phyloP scores from a whole-genome alignment of 2,888 invertebrate genomes.

The Agapetus fuscipes region DNA sequence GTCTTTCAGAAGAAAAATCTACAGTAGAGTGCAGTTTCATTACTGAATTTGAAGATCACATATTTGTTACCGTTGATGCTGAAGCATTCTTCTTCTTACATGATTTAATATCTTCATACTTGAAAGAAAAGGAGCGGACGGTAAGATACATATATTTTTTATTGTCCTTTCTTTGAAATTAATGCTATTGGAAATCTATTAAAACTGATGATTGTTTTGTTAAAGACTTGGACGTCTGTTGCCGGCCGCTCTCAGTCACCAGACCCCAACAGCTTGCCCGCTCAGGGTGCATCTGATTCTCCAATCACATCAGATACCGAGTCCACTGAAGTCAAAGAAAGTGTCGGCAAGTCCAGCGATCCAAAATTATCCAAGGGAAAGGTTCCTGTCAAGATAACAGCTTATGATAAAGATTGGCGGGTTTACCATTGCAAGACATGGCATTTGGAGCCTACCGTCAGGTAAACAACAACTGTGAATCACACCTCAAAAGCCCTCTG shows the following conservation, averaged over 20 bases:
- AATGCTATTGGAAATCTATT: neutral
- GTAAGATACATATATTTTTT: constrained; percentile 34
- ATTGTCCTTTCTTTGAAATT: neutral
- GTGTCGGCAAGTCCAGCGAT: constrained; percentile 8
- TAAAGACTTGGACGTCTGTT: constrained; percentile 9
- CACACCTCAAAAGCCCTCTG: too few relatives aligned
- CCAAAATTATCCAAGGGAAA: constrained; percentile 7
- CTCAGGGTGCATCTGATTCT: constrained; percentile 7
- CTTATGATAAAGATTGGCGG: constrained; percentile 64
- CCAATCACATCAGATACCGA: constrained; percentile 9
- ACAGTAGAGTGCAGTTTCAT: constrained; percentile 94
- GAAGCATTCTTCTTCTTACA: constrained; percentile 97
- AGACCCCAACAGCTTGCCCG: constrained; percentile 11
- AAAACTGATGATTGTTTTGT: neutral
- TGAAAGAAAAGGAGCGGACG: constrained; percentile 84
- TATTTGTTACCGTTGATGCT: constrained; percentile 95
- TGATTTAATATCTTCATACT: constrained; percentile 91
- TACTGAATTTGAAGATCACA: constrained; percentile 97
- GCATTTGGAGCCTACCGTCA: constrained; percentile 91
- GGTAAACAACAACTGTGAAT: constrained; percentile 41
- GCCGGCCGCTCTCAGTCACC: constrained; percentile 20
- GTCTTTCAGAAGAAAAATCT: constrained; percentile 65
- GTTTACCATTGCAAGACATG: constrained; percentile 90
- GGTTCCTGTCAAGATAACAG: constrained; percentile 12
- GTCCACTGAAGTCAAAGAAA: constrained; percentile 1